phyloP scores from a whole-genome alignment of 1,140 invertebrate genomes.

The Monochamus saltuarius region DNA sequence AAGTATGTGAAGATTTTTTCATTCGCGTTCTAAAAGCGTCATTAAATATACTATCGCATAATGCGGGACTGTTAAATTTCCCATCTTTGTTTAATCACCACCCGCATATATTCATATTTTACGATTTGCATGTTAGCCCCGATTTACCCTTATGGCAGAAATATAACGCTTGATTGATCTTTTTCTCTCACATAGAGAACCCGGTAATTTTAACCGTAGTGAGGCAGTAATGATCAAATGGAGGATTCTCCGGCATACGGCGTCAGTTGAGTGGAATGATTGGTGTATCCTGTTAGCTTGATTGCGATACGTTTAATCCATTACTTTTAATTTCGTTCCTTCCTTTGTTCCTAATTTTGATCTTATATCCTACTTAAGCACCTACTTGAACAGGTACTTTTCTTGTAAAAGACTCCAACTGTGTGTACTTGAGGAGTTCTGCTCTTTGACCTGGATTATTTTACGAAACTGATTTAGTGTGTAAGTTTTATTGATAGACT shows the following conservation, averaged over 20 bases:
- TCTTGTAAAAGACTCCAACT: no score
- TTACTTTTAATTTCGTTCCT: slow-evolving; percentile 26
- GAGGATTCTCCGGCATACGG: slow-evolving; percentile 14
- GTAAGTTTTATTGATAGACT: no score
- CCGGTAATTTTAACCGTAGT: slow-evolving; percentile 22
- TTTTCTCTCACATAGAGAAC: slow-evolving; percentile 11
- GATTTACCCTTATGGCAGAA: no score
- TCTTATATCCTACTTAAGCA: slow-evolving; percentile 16
- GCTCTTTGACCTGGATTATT: no score
- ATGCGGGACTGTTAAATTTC: slow-evolving; percentile 7
- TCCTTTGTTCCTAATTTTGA: neutral
- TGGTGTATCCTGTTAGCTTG: slow-evolving; percentile 26
- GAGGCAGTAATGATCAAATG: slow-evolving; percentile 26
- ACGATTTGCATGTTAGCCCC: no score
- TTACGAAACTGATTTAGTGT: no score
- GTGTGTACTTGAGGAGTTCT: no score
- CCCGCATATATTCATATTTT: no score
- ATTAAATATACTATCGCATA: neutral
- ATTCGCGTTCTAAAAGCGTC: no score
- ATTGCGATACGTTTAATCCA: slow-evolving; percentile 28
- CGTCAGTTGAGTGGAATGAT: slow-evolving; percentile 26
- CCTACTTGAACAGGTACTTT: slow-evolving; percentile 8
- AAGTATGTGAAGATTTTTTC: no score
- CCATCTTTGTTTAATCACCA: no score
- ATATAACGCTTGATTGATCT: slow-evolving; percentile 2